Conservation (phyloP, 2,113 vertebrate genomes). For the Cathartes aura region DNA sequence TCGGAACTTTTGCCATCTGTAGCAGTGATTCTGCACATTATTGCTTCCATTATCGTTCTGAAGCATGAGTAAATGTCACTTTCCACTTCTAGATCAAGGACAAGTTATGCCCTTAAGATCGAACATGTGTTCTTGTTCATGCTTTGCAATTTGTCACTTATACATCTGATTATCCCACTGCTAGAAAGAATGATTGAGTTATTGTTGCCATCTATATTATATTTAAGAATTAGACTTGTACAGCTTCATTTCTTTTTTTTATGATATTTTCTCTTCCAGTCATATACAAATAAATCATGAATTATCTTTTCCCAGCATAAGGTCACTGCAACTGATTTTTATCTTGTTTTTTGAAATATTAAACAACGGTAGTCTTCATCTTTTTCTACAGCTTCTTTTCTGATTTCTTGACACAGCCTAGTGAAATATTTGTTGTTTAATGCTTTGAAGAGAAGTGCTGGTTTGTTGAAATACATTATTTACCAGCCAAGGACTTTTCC, state of each 20-base stretch:
- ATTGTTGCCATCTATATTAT: not conserved
- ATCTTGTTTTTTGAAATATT: not conserved
- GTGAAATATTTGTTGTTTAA: not conserved
- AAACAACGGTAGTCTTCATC: not conserved
- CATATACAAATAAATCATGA: not conserved
- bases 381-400: not conserved
- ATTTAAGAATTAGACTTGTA: not conserved
- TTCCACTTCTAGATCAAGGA: slow-evolving; percentile 3
- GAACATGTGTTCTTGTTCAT: not conserved
- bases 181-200: not conserved
- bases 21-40: not conserved
- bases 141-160: slow-evolving; percentile 23
- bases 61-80: not conserved
- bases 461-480: not conserved
- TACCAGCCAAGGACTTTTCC: not conserved
- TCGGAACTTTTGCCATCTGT: not conserved
- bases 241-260: not conserved
- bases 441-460: not conserved
- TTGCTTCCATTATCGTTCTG: not conserved
- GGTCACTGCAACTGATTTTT: not conserved
- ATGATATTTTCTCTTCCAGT: not conserved
- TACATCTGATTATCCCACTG: not conserved
- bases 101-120: not conserved
- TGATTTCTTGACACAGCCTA: not conserved
- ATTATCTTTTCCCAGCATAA: not conserved